Conservation (phyloP, 2,888 invertebrate genomes). For the Synanthedon vespiformis region DNA sequence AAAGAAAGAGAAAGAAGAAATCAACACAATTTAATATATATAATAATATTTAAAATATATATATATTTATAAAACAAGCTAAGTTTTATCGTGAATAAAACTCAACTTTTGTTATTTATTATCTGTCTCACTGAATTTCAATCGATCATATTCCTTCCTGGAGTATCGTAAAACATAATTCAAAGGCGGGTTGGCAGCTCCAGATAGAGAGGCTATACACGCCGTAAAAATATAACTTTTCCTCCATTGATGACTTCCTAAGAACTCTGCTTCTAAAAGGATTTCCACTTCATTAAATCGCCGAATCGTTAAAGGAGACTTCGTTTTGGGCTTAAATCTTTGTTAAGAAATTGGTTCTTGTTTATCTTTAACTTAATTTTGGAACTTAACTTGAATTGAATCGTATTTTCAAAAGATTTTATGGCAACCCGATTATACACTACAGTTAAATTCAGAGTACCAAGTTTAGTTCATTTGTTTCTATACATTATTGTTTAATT, state of each 20-base stretch:
- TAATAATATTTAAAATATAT: no score
- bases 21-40: no score
- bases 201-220: neutral
- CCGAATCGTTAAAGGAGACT: slow-evolving; percentile 2
- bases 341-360: neutral
- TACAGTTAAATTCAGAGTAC: neutral
- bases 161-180: slow-evolving; percentile 2
- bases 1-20: no score
- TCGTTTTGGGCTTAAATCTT: neutral
- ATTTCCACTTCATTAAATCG: slow-evolving; percentile 4
- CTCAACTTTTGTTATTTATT: neutral
- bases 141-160: neutral
- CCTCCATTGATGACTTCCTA: slow-evolving; percentile 3
- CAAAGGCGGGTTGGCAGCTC: slow-evolving; percentile 1
- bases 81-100: neutral
- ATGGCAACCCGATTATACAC: neutral
- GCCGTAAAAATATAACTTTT: neutral
- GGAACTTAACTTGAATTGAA: neutral
- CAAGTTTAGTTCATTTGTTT: no score
- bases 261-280: slow-evolving; percentile 1
- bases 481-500: no score
- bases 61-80: no score
- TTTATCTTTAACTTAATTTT: neutral
- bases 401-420: no score
- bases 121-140: neutral